Conservation (phyloP, 2,888 invertebrate species). For the Eupeodes luniger region DNA sequence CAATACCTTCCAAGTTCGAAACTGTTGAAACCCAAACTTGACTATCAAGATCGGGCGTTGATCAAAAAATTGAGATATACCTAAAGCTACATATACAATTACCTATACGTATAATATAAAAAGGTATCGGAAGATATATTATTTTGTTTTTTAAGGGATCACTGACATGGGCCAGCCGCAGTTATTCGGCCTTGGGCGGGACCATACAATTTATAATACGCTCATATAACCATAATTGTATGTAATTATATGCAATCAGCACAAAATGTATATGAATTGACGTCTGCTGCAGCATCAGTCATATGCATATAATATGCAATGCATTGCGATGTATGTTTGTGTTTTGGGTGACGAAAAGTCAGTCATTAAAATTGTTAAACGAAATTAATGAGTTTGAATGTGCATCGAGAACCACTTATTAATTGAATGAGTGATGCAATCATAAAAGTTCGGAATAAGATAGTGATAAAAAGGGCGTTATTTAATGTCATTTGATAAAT, state of each 20-base stretch:
- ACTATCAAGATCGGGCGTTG: slow-evolving; percentile 45
- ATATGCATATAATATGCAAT: neutral
- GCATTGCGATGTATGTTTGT: neutral
- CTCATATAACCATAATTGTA: slow-evolving; percentile 25
- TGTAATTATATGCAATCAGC: slow-evolving; percentile 41
- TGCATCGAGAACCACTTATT: neutral
- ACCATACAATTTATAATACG: slow-evolving; percentile 13
- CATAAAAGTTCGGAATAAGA: neutral
- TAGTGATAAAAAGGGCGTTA: too few species aligned
- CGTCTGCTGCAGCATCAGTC: neutral
- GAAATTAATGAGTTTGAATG: neutral
- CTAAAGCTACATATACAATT: neutral
- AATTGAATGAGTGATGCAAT: neutral
- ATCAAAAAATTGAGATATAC: slow-evolving; percentile 47
- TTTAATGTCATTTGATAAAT: too few species aligned
- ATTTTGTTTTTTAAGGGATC: slow-evolving; percentile 40
- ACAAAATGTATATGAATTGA: slow-evolving; percentile 1
- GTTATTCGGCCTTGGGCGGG: slow-evolving; percentile 51
- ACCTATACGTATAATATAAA: too few species aligned
- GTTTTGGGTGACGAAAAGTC: slow-evolving; percentile 33
- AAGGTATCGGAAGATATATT: neutral
- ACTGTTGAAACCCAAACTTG: slow-evolving; percentile 35
- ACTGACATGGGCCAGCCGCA: slow-evolving; percentile 27
- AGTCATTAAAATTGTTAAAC: slow-evolving; percentile 29
- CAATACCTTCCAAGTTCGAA: slow-evolving; percentile 7